Conservation (phyloP, 2,888 invertebrate genomes). For the Entomobrya proxima region DNA sequence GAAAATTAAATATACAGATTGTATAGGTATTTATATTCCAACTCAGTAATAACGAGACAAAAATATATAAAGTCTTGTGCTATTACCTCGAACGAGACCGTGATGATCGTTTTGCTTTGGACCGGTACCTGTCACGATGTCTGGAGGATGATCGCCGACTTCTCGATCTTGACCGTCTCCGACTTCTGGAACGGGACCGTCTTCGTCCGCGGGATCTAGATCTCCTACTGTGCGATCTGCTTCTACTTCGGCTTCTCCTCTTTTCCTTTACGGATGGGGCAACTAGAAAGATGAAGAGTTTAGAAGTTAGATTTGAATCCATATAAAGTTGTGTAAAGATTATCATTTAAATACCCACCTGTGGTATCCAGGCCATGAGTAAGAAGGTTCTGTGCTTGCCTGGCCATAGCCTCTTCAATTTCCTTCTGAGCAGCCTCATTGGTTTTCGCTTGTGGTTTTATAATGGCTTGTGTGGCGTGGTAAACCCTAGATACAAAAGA, state of each 20-base stretch:
- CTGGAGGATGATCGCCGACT: constrained; percentile 75
- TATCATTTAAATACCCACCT: constrained; percentile 2
- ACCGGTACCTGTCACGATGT: constrained; percentile 62
- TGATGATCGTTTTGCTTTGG: constrained; percentile 12
- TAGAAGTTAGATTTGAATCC: no score
- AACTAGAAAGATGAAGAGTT: no score
- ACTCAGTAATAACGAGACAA: neutral
- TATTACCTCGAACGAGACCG: constrained; percentile 57
- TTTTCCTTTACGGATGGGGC: constrained; percentile 87
- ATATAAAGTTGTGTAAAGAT: neutral
- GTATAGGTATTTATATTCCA: neutral
- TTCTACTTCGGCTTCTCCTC: constrained; percentile 81
- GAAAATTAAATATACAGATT: neutral
- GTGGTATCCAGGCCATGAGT: constrained; percentile 89
- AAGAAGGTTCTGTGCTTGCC: constrained; percentile 96
- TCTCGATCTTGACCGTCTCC: constrained; percentile 76
- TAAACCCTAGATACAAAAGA: constrained; percentile 80
- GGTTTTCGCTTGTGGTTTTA: constrained; percentile 95
- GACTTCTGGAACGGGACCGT: constrained; percentile 76
- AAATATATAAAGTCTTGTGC: neutral
- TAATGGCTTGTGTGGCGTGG: constrained; percentile 94
- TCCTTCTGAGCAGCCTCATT: constrained; percentile 96
- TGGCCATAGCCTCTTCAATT: constrained; percentile 97
- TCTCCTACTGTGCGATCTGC: constrained; percentile 76
- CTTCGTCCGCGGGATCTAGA: constrained; percentile 79